Evolutionary conservation across 1,140 invertebrate species (phyloP), one percentile per base, ranked within the genome.

Genomic region (Ceratoteleas bidentatus): DNA sequence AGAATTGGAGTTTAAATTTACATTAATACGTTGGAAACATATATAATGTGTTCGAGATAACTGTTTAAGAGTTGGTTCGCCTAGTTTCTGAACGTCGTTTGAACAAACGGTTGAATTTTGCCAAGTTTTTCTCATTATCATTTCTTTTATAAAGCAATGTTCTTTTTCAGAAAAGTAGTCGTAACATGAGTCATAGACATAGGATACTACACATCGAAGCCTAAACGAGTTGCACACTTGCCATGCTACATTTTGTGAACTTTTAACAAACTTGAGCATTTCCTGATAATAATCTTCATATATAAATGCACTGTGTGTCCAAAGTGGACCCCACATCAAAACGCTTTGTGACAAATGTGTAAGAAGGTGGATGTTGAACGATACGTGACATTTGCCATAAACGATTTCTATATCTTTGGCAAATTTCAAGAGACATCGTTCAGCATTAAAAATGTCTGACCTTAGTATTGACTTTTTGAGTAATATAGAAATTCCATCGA

Each of bases 141-240:
- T 53, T 16, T 61, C 13, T 24, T 72, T 4, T 53, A 72, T 3
- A 61, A 61, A 72, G 15, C 24, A n/a, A 7, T 14, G 50, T 16
- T 73, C 4, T 36, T 73, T 14, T 45, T 54, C 43, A n/a, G 58
- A 45, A 61, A 73, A 73, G 15, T 56, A 11, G 4, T 64, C 14
- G 0, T 33, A 10, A 56, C 38, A 62, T 10, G 56, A 32, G 36
- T 61, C 36, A 53, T 52, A 73, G n/a, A 73, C 14, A 47, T 62
- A 49, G 6, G 16, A 24, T 24, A 52, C 16, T 7, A 52, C 16
- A 24, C 14, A 43, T 43, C 40, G 40, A 43, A 49, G 11, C 10
- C 45, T 10, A 14, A 49, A 49, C 13, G 45, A n/a, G 13, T 49
- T 49, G 13, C 45, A 49, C 10, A 49, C 13, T 49, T 49, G 45